Conservation (phyloP, 2,797 vertebrate genomes). For the Silurus aristotelis region DNA sequence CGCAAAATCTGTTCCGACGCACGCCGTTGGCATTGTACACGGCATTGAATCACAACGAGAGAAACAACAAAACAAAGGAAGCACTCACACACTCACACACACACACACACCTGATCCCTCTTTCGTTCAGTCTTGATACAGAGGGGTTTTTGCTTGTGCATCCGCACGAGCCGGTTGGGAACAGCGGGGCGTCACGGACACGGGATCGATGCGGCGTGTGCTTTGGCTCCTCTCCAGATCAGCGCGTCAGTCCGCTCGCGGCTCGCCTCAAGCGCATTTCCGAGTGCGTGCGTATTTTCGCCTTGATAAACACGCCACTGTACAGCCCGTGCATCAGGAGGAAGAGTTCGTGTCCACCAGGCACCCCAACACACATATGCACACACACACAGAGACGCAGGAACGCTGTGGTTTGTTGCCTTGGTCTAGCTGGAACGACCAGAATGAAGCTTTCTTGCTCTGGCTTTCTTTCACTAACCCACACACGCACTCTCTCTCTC, state of each 20-base stretch:
- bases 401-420: not conserved
- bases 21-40: conserved; percentile 14
- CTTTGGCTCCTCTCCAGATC: conserved; percentile 37
- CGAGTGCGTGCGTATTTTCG: conserved; percentile 1
- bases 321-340: not conserved
- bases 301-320: not conserved
- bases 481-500: not conserved
- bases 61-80: not conserved
- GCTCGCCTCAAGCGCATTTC: conserved; percentile 8
- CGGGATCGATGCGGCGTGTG: conserved; percentile 32
- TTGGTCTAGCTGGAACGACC: not conserved
- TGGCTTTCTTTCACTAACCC: not conserved
- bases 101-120: not conserved
- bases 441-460: conserved; percentile 8
- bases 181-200: conserved; percentile 18
- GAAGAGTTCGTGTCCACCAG: not conserved
- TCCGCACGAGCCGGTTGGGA: not conserved
- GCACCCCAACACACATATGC: not conserved
- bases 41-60: not conserved
- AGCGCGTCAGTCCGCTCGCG: conserved; percentile 28
- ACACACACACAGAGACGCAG: not conserved
- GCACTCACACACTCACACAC: not conserved
- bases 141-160: not conserved
- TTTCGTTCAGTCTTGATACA: not conserved
- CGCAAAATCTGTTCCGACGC: conserved; percentile 15